Conservation (phyloP, 2,888 invertebrate genomes). For the Agrilus cyanescens region DNA sequence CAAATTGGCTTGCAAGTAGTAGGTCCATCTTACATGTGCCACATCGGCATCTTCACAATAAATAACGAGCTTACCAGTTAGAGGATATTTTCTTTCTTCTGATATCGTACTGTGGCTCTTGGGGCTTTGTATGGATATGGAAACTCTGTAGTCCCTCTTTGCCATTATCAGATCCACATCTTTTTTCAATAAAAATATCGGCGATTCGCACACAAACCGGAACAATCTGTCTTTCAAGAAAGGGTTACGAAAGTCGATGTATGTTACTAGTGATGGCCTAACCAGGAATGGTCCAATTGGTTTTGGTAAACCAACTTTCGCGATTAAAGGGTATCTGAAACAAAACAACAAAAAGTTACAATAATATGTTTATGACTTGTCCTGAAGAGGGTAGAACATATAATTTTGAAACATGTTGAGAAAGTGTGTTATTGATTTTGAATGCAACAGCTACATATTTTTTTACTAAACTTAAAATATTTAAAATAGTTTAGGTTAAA, state of each 20-base stretch:
- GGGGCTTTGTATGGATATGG: conserved; percentile 13
- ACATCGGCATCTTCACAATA: conserved; percentile 11
- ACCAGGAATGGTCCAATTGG: conserved; percentile 40
- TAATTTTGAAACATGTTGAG: background rate
- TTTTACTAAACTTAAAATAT: too few relatives aligned
- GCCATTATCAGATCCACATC: conserved; percentile 31
- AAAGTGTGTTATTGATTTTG: background rate
- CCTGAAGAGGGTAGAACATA: background rate
- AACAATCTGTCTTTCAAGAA: conserved; percentile 33
- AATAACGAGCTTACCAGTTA: conserved; percentile 20
- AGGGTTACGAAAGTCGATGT: conserved; percentile 38
- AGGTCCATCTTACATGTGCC: conserved; percentile 20
- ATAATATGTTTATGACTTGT: background rate
- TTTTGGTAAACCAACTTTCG: conserved; percentile 35
- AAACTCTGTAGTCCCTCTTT: conserved; percentile 25
- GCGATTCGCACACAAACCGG: conserved; percentile 34
- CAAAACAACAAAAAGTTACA: background rate
- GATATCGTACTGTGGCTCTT: conserved; percentile 14
- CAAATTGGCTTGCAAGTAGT: conserved; percentile 21
- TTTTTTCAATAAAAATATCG: conserved; percentile 33
- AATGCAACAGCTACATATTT: background rate
- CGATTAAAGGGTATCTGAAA: conserved; percentile 35
- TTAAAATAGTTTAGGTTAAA: too few relatives aligned
- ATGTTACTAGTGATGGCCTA: conserved; percentile 27
- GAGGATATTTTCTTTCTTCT: conserved; percentile 11